Evolutionary conservation across 2,888 invertebrate genomes (phyloP).

Genomic region (Leptinotarsa tumamoca): DNA sequence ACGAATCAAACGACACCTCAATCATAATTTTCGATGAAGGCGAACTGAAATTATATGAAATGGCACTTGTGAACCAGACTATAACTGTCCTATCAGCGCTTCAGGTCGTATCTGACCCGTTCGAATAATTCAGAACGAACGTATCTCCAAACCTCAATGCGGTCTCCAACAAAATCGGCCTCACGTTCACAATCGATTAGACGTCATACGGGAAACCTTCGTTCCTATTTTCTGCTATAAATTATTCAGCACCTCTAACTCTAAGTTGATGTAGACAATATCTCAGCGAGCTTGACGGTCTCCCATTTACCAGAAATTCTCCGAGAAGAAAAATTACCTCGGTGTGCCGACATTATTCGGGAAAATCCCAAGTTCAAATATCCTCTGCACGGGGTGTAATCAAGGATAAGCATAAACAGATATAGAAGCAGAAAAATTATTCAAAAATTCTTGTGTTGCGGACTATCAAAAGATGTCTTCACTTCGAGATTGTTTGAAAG

Average conservation of each 20-base stretch:
- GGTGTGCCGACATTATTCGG: background rate
- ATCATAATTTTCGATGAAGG: no score
- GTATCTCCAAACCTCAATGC: background rate
- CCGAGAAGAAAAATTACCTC: background rate
- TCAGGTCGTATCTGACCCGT: background rate
- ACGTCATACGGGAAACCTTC: conserved; percentile 15
- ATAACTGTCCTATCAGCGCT: no score
- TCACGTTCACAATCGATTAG: conserved; percentile 16
- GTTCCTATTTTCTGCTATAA: background rate
- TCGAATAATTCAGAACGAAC: conserved; percentile 7
- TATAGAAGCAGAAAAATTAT: no score
- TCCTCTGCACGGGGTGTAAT: no score
- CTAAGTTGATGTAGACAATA: conserved; percentile 28
- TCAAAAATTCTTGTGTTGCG: no score
- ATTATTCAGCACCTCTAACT: conserved; percentile 25
- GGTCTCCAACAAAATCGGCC: conserved; percentile 14
- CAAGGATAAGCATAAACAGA: no score
- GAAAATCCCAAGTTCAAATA: background rate
- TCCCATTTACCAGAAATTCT: conserved; percentile 15
- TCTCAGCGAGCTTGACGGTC: conserved; percentile 16
- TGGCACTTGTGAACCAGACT: no score
- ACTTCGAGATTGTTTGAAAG: no score
- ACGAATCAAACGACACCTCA: no score
- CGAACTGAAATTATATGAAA: no score
- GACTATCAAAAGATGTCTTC: no score